Percentiles rank a stretch among this genome's conserved stretches.
Conservation (phyloP, 2,113 vertebrate species). For the Naja naja region DNA sequence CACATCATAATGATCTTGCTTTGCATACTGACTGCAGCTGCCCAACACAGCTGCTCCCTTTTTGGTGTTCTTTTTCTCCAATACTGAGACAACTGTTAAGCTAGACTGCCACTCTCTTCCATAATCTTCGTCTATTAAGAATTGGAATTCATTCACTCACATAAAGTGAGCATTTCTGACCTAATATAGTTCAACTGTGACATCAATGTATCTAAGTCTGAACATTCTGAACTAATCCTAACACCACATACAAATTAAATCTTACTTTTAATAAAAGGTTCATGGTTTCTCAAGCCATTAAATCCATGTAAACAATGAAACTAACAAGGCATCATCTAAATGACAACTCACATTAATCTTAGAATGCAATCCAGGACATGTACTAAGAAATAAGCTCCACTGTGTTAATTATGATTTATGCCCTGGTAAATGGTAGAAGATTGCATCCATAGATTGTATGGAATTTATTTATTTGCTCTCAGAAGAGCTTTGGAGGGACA, state of each 20-base stretch:
- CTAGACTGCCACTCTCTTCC: not conserved
- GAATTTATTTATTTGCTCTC: slow-evolving; percentile 25
- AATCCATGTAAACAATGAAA: slow-evolving; percentile 53
- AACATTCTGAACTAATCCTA: slow-evolving; percentile 42
- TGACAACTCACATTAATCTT: slow-evolving; percentile 37
- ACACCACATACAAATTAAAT: slow-evolving; percentile 31
- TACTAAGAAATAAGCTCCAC: not conserved
- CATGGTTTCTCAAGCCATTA: slow-evolving; percentile 57
- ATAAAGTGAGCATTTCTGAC: not conserved
- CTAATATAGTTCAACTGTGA: slow-evolving; percentile 14
- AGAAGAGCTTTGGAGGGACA: slow-evolving; percentile 24
- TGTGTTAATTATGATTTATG: not conserved
- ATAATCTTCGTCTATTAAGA: not conserved
- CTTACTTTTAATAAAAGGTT: slow-evolving; percentile 58
- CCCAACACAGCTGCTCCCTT: not conserved
- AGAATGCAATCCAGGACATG: not conserved
- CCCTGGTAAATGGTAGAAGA: not conserved
- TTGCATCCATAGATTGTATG: slow-evolving; percentile 20
- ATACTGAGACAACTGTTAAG: accelerated
- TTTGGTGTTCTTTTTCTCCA: not conserved
- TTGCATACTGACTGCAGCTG: not conserved
- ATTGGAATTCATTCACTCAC: not conserved
- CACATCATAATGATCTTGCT: not conserved
- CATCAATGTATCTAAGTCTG: not conserved
- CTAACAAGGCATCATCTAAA: slow-evolving; percentile 36